Evolutionary conservation across 2,888 invertebrate genomes (phyloP), one percentile per base, ranked within the genome.

Genomic region (Cotesia congregata): DNA sequence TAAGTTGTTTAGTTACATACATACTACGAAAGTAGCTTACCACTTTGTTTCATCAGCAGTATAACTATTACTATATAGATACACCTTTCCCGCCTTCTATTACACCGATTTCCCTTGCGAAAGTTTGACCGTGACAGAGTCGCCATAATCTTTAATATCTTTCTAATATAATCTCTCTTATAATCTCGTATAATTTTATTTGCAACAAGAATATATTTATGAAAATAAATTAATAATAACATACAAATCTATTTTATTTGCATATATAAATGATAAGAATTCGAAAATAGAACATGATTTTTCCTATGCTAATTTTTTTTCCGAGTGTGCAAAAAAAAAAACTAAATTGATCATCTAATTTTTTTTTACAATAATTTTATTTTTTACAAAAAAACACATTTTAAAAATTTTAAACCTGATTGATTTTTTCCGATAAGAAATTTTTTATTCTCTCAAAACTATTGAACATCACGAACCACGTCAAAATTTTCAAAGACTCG

Each of bases 61-160:
- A 39, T 61, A 40, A 30, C 30, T 50, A 50, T 50, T 12, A 12
- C 50, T 50, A 50, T 50, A 12, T 12, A 50, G 50, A 50, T 72
- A 50, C 61, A 15, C 67, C 67, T 67, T 68, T 68, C 38, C 62
- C 74, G 74, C 67, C 74, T 67, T 67, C 74, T 67, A 62, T 59
- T 71, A 67, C 67, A 12, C 9, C 77, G 80, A 80, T 82, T 84
- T 84, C 82, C 81, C 80, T 83, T 78, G 80, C 82, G 83, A 81
- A 84, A 83, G 83, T 81, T 82, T 81, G 83, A 81, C 83, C 81
- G 81, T 82, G 82, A 81, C 83, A 76, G 62, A 67, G 65, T 65
- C 30, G 12, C 12, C 38, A 65, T 30, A 17, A 65, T 30, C 30
- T 65, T 30, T 50, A 50, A 50, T 50, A 50, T 65, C 30, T 65